These are phyloP conservation scores for Sula dactylatra DNA, from an alignment of 2,113 vertebrate genomes.

Conservation along the genomic window DNA sequence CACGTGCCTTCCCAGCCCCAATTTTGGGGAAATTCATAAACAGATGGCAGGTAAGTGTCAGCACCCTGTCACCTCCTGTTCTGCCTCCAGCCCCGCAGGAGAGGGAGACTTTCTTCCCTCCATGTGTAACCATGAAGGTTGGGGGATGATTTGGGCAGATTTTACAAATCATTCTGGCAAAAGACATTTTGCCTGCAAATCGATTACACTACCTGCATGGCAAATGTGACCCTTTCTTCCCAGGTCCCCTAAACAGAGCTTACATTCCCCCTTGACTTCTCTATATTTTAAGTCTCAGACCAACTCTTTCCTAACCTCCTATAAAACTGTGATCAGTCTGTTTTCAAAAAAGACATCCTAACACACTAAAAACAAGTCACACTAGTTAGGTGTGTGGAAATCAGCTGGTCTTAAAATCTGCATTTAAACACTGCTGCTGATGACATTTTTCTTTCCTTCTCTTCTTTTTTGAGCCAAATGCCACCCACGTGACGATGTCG, in stretches of 20 bases:
- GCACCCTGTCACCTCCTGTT: accelerated
- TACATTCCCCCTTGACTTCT: background rate
- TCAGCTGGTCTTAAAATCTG: background rate
- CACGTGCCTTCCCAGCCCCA: accelerated
- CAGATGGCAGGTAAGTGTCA: background rate
- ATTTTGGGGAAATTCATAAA: background rate
- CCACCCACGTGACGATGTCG: accelerated
- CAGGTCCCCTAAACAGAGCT: background rate
- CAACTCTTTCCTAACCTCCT: background rate
- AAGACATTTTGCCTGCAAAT: background rate
- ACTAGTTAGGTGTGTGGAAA: background rate
- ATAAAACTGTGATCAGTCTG: background rate
- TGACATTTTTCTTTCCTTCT: background rate
- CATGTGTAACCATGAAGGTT: accelerated
- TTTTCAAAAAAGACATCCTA: background rate
- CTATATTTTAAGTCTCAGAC: background rate
- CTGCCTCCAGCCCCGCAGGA: background rate
- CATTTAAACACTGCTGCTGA: background rate
- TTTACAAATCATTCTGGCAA: background rate
- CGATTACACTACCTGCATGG: accelerated
- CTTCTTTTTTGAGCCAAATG: background rate
- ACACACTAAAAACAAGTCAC: background rate
- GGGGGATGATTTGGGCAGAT: background rate
- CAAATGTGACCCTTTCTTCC: background rate
- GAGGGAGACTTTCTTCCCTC: background rate